Evolutionary conservation across 2,797 vertebrate genomes (phyloP), one percentile per base, ranked within the genome.

Genomic region (Knipowitschia caucasica): DNA sequence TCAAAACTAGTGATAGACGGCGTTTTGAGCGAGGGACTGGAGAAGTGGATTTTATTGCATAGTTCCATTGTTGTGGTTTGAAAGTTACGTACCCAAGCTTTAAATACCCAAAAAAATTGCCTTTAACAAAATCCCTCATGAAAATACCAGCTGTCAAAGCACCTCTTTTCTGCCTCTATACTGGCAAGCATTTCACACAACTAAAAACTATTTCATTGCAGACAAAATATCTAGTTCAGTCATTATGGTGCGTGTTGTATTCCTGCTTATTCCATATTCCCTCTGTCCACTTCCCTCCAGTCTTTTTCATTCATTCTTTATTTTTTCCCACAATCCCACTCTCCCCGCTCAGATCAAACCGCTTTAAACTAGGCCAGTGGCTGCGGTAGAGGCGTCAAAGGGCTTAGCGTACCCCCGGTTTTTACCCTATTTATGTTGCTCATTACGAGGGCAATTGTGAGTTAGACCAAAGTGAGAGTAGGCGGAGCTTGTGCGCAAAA

Each of bases 321-420:
- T 51, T 29, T 50, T 52, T 29, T 45, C 42, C 40, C 25, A 2
- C 50, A 6, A 56, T 62, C 66, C 71, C 69, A 47, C 36, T 38
- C 64, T 69, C 72, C 51, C 45, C 53, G 61, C 47, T 55, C 69
- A 56, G 69, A 81, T 84, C 76, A 85, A 82, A 82, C 64, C 65
- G 39, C 67, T 56, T 61, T 60, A 83, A 49, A 78, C 59, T 77
- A 82, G 83, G 81, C 67, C 75, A 73, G 67, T 61, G 70, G 46
- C 56, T 60, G 54, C 46, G 60, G 70, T 75, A 14, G 6, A 71
- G 74, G 73, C 67, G 60, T 80, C 56, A 44, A 59, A 72, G 67
- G 62, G 65, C 53, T 77, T 50, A 64, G 59, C 53, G 64, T 59
- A 50, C 56, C 56, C 54, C 50, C 23, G 36, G 45, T 21, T 25